Conservation (phyloP, 2,113 vertebrate genomes). For the Brienomyrus longianalis region DNA sequence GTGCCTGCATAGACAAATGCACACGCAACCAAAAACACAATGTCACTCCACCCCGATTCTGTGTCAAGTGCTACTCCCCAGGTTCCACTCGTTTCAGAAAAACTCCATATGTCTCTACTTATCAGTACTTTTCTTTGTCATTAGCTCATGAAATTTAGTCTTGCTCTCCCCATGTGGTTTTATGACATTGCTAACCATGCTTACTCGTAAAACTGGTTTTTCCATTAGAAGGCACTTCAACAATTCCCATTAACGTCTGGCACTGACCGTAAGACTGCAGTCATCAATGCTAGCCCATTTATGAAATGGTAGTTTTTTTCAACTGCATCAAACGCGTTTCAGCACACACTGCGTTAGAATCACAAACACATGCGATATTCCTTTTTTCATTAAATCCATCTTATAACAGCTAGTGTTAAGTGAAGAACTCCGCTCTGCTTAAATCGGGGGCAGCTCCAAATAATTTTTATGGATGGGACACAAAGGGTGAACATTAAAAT, state of each 20-base stretch:
- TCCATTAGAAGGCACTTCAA: constrained; percentile 16
- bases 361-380: background rate
- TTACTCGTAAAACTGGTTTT: constrained; percentile 8
- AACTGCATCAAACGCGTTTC: background rate
- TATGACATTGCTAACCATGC: background rate
- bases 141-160: constrained; percentile 8
- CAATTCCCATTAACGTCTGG: constrained; percentile 3
- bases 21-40: background rate
- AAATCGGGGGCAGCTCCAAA: background rate
- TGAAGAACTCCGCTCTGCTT: background rate
- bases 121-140: constrained; percentile 20
- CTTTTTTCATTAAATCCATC: background rate
- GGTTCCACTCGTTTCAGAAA: background rate
- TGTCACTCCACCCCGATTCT: background rate
- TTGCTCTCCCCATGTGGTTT: constrained; percentile 29
- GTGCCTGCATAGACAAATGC: background rate
- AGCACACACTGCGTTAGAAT: background rate
- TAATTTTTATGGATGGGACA: background rate
- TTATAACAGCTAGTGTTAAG: background rate
- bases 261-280: background rate
- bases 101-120: constrained; percentile 21
- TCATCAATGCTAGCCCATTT: background rate
- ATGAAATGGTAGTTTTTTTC: background rate
- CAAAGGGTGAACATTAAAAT: background rate
- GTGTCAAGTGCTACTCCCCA: background rate